A percentile compares a stretch with the other conserved stretches of the same genome.
phyloP scores from a whole-genome alignment of 2,888 invertebrate genomes.

The Pharmacophagus antenor region DNA sequence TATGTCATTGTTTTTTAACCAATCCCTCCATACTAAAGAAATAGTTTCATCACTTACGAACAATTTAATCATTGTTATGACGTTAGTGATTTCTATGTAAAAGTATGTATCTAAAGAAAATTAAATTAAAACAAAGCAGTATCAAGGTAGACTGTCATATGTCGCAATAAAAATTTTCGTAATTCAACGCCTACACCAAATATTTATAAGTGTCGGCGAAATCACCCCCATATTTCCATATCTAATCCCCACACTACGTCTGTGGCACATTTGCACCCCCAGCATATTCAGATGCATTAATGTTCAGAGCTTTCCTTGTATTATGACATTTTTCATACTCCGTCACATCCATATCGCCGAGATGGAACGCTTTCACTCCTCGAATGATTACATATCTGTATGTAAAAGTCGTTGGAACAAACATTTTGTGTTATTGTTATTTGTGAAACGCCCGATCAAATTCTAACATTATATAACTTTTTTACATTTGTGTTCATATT shows the following conservation, averaged over 20 bases:
- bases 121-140: conserved; percentile 3
- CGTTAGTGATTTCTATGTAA: too few relatives aligned
- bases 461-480: neutral
- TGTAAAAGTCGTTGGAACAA: neutral
- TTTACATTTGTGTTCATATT: too few relatives aligned
- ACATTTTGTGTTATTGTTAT: conserved; percentile 5
- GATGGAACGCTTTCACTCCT: conserved; percentile 34
- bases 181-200: conserved; percentile 35
- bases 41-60: too few relatives aligned
- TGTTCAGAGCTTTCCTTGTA: conserved; percentile 50
- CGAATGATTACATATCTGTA: conserved; percentile 24
- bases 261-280: conserved; percentile 61
- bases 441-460: conserved; percentile 4
- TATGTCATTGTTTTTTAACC: too few relatives aligned
- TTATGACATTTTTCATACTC: conserved; percentile 67
- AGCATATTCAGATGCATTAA: conserved; percentile 71
- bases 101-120: neutral
- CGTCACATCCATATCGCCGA: conserved; percentile 51
- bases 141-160: neutral
- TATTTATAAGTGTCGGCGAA: conserved; percentile 48
- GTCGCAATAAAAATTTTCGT: conserved; percentile 27
- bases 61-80: too few relatives aligned
- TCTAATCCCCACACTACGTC: conserved; percentile 45
- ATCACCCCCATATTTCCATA: conserved; percentile 57
- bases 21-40: too few relatives aligned